These are phyloP conservation scores for Raja brachyura DNA, from an alignment of 2,113 vertebrate species.

Conservation along the genomic window DNA sequence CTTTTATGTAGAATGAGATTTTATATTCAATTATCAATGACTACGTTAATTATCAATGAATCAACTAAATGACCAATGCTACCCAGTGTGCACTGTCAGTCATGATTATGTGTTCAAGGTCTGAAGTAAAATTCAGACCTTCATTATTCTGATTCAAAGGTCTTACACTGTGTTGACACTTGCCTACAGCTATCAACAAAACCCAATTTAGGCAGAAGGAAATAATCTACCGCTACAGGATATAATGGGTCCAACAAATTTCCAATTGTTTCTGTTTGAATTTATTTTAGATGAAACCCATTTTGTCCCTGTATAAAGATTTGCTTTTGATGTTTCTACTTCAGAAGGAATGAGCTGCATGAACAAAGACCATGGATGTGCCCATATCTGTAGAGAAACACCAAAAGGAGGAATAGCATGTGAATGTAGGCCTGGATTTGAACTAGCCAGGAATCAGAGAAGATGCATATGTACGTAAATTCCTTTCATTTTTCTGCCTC, in stretches of 20 bases:
- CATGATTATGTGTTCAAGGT: not conserved
- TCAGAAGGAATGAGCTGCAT: conserved; percentile 97
- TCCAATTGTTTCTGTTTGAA: not conserved
- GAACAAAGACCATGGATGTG: conserved; percentile 94
- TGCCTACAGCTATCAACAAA: not conserved
- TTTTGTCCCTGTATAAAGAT: not conserved
- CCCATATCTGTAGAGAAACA: conserved; percentile 91
- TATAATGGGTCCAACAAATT: not conserved
- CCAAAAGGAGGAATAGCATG: conserved; percentile 84
- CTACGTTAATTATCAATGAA: no score
- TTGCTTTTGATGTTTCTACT: conserved; percentile 36
- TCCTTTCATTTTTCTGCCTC: conserved; percentile 19
- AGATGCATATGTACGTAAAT: conserved; percentile 80
- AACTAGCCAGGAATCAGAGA: conserved; percentile 85
- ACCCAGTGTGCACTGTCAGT: not conserved
- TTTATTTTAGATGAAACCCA: not conserved
- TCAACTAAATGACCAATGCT: no score
- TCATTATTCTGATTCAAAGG: not conserved
- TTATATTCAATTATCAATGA: no score
- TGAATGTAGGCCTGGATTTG: conserved; percentile 91
- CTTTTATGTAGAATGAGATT: no score
- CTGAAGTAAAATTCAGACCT: not conserved
- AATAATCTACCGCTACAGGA: not conserved
- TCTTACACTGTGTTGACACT: not conserved
- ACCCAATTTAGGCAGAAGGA: not conserved